Evolutionary conservation across 2,888 invertebrate genomes (phyloP).

Genomic region (Lamellibrachia satsuma): DNA sequence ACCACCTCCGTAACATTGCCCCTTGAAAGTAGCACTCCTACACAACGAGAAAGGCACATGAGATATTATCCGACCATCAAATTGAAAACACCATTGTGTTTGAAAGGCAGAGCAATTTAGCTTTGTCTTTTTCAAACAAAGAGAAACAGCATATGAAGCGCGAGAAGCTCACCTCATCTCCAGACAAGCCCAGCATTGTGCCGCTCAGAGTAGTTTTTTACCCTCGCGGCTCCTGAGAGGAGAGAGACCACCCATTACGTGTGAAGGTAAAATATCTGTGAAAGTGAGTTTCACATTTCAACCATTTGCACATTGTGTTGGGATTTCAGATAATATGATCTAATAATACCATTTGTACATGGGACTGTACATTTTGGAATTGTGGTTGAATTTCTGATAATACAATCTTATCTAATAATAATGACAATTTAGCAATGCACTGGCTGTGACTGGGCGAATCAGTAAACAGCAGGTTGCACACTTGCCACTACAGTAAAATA

Average conservation of each 20-base stretch:
- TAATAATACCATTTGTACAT: not conserved
- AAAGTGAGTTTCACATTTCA: not conserved
- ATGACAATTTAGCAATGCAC: not conserved
- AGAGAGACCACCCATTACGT: not conserved
- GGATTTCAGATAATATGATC: not conserved
- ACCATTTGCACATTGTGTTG: not conserved
- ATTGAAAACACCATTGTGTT: not conserved
- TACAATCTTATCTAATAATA: not conserved
- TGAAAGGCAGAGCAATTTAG: not conserved
- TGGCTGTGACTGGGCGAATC: not conserved
- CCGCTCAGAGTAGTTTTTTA: not conserved
- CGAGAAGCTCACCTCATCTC: not conserved
- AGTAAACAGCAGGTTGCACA: not conserved
- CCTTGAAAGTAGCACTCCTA: not conserved
- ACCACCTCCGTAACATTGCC: not conserved
- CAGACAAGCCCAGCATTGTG: not conserved
- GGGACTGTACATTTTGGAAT: not conserved
- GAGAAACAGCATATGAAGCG: not conserved
- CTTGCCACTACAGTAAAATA: not conserved
- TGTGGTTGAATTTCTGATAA: not conserved
- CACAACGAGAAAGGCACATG: not conserved
- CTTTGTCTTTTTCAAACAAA: not conserved
- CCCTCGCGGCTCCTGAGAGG: not conserved
- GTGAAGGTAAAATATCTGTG: not conserved
- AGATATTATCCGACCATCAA: constrained; percentile 12